phyloP scores from a whole-genome alignment of 2,113 vertebrate species.

The Aix galericulata region DNA sequence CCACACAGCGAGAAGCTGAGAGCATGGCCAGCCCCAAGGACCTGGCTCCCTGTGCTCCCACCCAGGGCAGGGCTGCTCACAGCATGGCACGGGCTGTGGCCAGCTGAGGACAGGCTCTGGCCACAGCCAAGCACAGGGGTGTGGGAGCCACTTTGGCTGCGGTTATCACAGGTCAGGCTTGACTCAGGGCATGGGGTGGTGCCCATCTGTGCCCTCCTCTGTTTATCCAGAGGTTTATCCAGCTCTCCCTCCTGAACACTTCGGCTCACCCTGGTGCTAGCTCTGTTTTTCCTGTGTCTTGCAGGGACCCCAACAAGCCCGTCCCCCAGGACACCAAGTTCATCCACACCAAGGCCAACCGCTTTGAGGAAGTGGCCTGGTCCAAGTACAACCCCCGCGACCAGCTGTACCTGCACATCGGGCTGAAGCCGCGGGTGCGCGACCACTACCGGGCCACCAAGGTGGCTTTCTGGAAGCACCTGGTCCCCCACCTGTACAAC shows the following conservation, averaged over 20 bases:
- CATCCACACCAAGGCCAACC: constrained; percentile 99
- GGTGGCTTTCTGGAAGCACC: constrained; percentile 99
- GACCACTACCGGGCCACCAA: constrained; percentile 99
- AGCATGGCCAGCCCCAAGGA: not conserved
- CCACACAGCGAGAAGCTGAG: not conserved
- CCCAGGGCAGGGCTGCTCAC: not conserved
- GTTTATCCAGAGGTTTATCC: not conserved
- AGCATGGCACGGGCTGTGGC: not conserved
- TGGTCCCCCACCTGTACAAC: constrained; percentile 98
- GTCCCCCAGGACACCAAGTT: constrained; percentile 99
- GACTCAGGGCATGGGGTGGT: not conserved
- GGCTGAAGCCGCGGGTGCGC: constrained; percentile 94
- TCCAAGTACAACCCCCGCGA: constrained; percentile 99
- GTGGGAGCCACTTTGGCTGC: not conserved
- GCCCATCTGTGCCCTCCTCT: not conserved
- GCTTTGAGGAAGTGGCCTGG: constrained; percentile 98
- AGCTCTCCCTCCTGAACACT: not conserved
- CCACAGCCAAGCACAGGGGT: fast-evolving
- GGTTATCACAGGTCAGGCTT: not conserved
- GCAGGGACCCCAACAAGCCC: constrained; percentile 96
- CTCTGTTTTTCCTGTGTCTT: constrained; percentile 6
- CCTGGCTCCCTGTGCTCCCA: not conserved
- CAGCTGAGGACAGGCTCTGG: not conserved
- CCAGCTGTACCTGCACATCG: constrained; percentile 97
- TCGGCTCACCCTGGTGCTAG: not conserved